A percentile compares a stretch with the other conserved stretches of the same genome.
Evolutionary conservation across 2,888 invertebrate species (phyloP).

Genomic region (Watsonalla binaria): DNA sequence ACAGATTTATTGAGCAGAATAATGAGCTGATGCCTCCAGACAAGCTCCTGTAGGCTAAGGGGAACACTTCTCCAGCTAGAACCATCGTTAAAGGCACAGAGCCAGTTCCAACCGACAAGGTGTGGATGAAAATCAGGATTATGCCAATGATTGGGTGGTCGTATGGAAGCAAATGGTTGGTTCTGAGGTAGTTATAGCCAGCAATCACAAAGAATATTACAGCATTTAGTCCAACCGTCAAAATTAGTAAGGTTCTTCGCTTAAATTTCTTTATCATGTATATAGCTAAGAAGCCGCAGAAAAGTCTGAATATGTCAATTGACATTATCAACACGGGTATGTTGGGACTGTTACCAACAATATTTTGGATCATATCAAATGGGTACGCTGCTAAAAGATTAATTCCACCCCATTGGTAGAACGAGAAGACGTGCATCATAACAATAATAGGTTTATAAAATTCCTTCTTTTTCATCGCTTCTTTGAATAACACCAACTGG

Average conservation of each 20-base stretch:
- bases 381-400: slow-evolving; percentile 30
- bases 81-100: slow-evolving; percentile 79
- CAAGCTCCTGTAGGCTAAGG: slow-evolving; percentile 70
- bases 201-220: slow-evolving; percentile 22
- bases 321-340: slow-evolving; percentile 22
- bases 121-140: slow-evolving; percentile 20
- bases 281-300: slow-evolving; percentile 25
- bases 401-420: slow-evolving; percentile 34
- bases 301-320: slow-evolving; percentile 29
- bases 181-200: slow-evolving; percentile 25
- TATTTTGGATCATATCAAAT: slow-evolving; percentile 20
- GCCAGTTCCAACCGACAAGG: slow-evolving; percentile 67
- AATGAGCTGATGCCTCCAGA: slow-evolving; percentile 41
- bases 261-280: slow-evolving; percentile 30
- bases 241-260: slow-evolving; percentile 27
- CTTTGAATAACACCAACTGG: background rate
- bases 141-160: slow-evolving; percentile 26
- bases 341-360: slow-evolving; percentile 22
- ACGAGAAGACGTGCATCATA: slow-evolving; percentile 31
- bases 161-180: slow-evolving; percentile 14
- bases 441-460: slow-evolving; percentile 40
- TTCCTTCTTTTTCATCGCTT: slow-evolving; percentile 27
- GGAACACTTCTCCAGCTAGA: slow-evolving; percentile 81
- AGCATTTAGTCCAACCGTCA: slow-evolving; percentile 22
- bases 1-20: slow-evolving; percentile 20